These are phyloP conservation scores for Hirundo rustica DNA, from an alignment of 2,797 vertebrate species.

Conservation along the genomic window DNA sequence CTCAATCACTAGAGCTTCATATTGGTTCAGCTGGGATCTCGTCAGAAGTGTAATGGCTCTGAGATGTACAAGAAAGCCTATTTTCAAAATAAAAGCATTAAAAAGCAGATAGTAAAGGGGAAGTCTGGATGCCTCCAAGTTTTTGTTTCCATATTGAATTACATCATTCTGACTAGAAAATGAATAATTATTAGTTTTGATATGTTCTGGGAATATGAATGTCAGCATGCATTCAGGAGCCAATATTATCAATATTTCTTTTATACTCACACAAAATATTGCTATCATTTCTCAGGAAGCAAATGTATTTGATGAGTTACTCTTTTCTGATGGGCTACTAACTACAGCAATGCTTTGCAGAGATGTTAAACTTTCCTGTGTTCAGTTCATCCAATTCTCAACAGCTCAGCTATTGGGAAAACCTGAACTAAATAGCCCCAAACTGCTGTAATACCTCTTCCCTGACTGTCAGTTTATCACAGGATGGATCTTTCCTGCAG, in stretches of 20 bases:
- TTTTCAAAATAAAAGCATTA: background rate
- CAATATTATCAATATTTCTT: background rate
- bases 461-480: background rate
- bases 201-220: background rate
- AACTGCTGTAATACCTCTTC: background rate
- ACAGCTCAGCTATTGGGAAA: background rate
- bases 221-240: background rate
- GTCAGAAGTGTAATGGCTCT: background rate
- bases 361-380: background rate
- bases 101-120: background rate
- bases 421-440: background rate
- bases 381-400: background rate
- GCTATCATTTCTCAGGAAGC: background rate
- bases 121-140: background rate
- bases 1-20: background rate
- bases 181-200: background rate
- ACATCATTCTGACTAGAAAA: background rate
- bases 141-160: background rate
- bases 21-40: background rate
- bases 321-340: background rate
- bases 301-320: background rate
- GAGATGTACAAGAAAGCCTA: background rate
- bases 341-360: background rate
- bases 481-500: slow-evolving; percentile 19
- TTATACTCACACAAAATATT: background rate